These are phyloP conservation scores for Scaptomyza flava DNA, from an alignment of 2,888 invertebrate species.

Conservation along the genomic window DNA sequence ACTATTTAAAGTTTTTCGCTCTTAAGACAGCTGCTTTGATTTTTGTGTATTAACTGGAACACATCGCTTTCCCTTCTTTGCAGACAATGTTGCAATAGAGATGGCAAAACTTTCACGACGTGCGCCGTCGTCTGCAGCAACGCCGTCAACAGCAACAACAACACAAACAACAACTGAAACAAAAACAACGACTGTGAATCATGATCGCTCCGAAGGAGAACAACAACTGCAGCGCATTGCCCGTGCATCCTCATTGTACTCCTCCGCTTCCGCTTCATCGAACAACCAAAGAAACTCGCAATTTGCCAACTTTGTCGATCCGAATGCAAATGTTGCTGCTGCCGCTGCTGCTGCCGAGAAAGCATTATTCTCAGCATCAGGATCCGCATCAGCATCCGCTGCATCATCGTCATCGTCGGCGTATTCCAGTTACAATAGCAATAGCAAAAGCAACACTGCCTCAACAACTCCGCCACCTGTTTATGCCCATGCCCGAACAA, in stretches of 20 bases:
- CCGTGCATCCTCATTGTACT: conserved; percentile 25
- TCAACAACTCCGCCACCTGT: conserved; percentile 21
- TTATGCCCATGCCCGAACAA: conserved; percentile 38
- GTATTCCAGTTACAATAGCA: conserved; percentile 21
- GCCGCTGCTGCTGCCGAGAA: background rate
- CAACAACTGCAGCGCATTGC: conserved; percentile 33
- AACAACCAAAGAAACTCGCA: conserved; percentile 26
- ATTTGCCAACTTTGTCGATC: conserved; percentile 58
- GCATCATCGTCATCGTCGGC: conserved; percentile 52
- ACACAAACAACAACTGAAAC: conserved; percentile 53
- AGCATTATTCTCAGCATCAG: conserved; percentile 31
- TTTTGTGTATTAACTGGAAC: background rate
- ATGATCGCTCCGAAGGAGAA: conserved; percentile 21
- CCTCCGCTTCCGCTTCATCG: background rate
- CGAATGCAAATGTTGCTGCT: conserved; percentile 45
- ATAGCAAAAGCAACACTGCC: conserved; percentile 53
- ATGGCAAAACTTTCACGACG: conserved; percentile 85
- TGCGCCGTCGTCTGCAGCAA: conserved; percentile 81
- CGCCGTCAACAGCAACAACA: conserved; percentile 65
- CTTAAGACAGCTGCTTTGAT: too few relatives aligned
- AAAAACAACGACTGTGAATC: conserved; percentile 17
- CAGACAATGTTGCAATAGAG: conserved; percentile 84
- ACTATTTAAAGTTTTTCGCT: too few relatives aligned
- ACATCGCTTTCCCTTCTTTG: background rate
- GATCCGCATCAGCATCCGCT: conserved; percentile 42